A percentile compares a stretch with the other conserved stretches of the same genome.
Evolutionary conservation across 2,888 invertebrate species (phyloP).

Genomic region (Parochlus steinenii): DNA sequence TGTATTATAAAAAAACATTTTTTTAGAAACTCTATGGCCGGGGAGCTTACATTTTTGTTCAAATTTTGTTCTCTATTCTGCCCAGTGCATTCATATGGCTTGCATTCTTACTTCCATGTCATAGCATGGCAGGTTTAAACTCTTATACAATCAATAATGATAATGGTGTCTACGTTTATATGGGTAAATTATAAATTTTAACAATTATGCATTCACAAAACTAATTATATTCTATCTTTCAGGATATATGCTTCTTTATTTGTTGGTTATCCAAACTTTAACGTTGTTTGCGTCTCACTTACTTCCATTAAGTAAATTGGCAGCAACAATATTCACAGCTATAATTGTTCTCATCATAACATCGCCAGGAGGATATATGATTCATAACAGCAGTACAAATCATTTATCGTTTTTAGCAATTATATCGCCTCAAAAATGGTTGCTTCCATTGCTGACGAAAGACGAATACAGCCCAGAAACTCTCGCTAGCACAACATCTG

Average conservation of each 20-base stretch:
- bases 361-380: slow-evolving; percentile 43
- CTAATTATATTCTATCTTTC: slow-evolving; percentile 16
- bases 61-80: slow-evolving; percentile 65
- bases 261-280: slow-evolving; percentile 50
- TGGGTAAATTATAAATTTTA: slow-evolving; percentile 37
- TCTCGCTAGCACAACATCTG: slow-evolving; percentile 33
- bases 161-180: slow-evolving; percentile 52
- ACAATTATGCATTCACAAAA: slow-evolving; percentile 4
- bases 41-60: slow-evolving; percentile 58
- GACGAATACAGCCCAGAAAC: slow-evolving; percentile 50
- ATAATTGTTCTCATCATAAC: slow-evolving; percentile 41
- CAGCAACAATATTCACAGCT: slow-evolving; percentile 42
- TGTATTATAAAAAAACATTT: too few relatives aligned
- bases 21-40: slow-evolving; percentile 68
- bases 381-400: slow-evolving; percentile 50
- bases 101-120: slow-evolving; percentile 73
- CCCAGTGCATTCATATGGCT: slow-evolving; percentile 66
- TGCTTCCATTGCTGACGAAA: slow-evolving; percentile 45
- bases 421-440: slow-evolving; percentile 57
- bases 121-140: slow-evolving; percentile 74
- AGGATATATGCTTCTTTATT: slow-evolving; percentile 57
- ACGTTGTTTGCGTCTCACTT: slow-evolving; percentile 49
- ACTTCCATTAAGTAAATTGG: slow-evolving; percentile 45
- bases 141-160: slow-evolving; percentile 46
- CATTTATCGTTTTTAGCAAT: slow-evolving; percentile 50